Conservation (phyloP, 2,113 vertebrate genomes). For the Origma solitaria region DNA sequence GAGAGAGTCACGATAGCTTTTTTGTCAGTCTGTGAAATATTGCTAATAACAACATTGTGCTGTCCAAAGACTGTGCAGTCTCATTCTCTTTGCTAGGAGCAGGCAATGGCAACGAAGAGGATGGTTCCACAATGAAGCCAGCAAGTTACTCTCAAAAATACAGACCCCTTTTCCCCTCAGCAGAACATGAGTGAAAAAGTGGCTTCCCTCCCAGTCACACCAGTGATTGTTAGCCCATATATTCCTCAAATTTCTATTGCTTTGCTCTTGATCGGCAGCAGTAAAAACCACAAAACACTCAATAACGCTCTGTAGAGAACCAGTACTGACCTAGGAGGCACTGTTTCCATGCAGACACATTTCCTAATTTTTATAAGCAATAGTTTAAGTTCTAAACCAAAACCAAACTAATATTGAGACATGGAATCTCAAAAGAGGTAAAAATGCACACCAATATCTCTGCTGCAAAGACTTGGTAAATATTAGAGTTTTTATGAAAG, state of each 20-base stretch:
- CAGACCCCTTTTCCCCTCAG: background rate
- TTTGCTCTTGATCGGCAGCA: background rate
- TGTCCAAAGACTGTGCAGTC: background rate
- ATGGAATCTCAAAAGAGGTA: background rate
- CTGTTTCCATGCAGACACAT: background rate
- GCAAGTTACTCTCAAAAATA: background rate
- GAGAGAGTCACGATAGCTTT: background rate
- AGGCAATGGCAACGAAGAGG: background rate
- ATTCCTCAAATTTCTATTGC: background rate
- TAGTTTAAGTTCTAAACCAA: background rate
- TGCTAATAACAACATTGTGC: background rate
- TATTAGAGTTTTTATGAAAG: background rate
- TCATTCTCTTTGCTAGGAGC: background rate
- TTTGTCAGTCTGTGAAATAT: background rate
- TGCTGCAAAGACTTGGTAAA: background rate
- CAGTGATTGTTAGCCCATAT: background rate
- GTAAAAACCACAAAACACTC: background rate
- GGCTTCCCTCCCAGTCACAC: background rate
- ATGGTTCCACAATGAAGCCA: background rate
- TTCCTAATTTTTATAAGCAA: background rate
- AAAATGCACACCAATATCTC: background rate
- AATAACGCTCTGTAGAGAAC: background rate
- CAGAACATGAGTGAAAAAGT: background rate
- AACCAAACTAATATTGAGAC: background rate
- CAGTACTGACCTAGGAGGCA: background rate